These are phyloP conservation scores for Rhabditophanes sp. DNA, from an alignment of 2,888 invertebrate species.

Conservation along the genomic window DNA sequence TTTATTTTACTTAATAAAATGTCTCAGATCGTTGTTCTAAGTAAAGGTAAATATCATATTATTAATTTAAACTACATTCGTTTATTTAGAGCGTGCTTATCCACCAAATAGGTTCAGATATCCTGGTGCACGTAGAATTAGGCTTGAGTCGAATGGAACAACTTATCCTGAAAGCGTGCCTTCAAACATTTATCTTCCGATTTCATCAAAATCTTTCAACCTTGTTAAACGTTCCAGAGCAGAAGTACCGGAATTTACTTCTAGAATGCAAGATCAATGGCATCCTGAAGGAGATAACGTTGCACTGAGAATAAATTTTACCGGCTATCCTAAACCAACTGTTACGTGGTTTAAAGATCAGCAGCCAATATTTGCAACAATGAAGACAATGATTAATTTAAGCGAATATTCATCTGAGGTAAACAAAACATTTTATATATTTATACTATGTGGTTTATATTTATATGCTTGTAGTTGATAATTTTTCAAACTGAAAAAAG, in stretches of 20 bases:
- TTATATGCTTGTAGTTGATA: slow-evolving; percentile 11
- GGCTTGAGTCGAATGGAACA: no score
- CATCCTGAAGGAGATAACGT: slow-evolving; percentile 16
- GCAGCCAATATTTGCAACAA: slow-evolving; percentile 11
- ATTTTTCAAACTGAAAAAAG: slow-evolving; percentile 21
- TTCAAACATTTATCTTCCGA: no score
- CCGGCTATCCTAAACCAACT: slow-evolving; percentile 14
- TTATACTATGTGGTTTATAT: neutral
- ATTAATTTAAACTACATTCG: no score
- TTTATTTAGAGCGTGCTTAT: no score
- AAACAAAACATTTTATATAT: neutral
- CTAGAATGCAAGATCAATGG: slow-evolving; percentile 16
- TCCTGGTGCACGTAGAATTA: no score
- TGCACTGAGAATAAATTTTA: slow-evolving; percentile 11
- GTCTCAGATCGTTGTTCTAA: no score
- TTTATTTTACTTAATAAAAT: no score
- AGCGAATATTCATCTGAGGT: slow-evolving; percentile 16
- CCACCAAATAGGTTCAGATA: no score
- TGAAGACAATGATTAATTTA: slow-evolving; percentile 12
- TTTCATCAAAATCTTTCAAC: no score
- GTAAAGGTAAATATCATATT: no score
- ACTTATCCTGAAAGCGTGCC: no score
- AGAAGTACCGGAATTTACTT: slow-evolving; percentile 20
- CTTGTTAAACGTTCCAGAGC: no score
- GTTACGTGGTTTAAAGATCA: slow-evolving; percentile 20